Evolutionary conservation across 2,113 vertebrate genomes (phyloP), one percentile per base, ranked within the genome.

Genomic region (Toxostoma redivivum): DNA sequence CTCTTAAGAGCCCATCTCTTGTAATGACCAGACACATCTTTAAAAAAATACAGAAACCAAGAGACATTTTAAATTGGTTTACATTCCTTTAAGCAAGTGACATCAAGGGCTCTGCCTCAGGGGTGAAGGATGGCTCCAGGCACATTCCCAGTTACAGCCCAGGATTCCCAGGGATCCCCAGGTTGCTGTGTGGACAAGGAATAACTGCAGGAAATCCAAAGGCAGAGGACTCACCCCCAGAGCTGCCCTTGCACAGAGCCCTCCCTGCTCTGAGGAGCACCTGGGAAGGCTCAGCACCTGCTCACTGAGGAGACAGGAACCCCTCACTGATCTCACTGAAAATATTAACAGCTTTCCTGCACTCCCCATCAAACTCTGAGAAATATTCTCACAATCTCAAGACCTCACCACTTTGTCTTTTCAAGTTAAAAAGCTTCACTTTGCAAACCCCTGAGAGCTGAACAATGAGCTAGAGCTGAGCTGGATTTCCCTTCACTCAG

Each of bases 91-190:
- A 35, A 18, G 33, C 31, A 47, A 28, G 17, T 22, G 54, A 37
- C 30, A 28, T 2, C 5, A 3, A 44, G 47, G 54, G 22, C 31
- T 54, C 13, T 54, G 24, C 57, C 53, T 33, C 31, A 24, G 2
- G 33, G 35, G 10, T 23, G 35, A 21, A 45, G 44, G 67, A 37
- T 9, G n/a, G n/a, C 51, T 15, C 2, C 15, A 57, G 37, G 24
- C 31, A 38, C 2, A 3, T 57, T 27, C 23, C 58, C 2, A 2
- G 27, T 4, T 9, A 2, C 1, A 31, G 44, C 20, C 45, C 37
- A 18, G 5, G 23, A 1, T 47, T 17, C 45, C 35, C 4, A 2
- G 14, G 69, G 20, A 31, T 12, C 40, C 20, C 64, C 6, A 42
- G 15, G 37, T 5, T 64, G 31, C 48, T 9, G 11, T 10, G n/a